Conservation (phyloP, 2,113 vertebrate genomes). For the Condylura cristata region DNA sequence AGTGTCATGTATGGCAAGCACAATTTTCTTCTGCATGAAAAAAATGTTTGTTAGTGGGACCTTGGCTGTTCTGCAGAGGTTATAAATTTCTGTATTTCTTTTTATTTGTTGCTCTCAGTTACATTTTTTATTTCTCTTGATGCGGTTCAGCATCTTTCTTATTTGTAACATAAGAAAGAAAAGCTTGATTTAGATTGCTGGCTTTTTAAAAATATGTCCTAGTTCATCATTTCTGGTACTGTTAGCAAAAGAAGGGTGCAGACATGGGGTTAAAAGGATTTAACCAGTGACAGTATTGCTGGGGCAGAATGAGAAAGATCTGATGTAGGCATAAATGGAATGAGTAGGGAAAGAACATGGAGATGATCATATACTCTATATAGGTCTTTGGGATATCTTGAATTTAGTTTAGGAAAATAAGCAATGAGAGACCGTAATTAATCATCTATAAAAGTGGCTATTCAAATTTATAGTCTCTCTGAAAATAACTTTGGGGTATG, state of each 20-base stretch:
- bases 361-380: neutral
- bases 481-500: neutral
- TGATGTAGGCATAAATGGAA: neutral
- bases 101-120: slow-evolving; percentile 56
- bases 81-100: slow-evolving; percentile 60
- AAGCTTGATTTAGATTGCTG: slow-evolving; percentile 54
- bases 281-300: neutral
- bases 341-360: neutral
- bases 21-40: slow-evolving; percentile 65
- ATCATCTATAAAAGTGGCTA: neutral
- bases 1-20: slow-evolving; percentile 49
- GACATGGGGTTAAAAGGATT: neutral
- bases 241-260: neutral
- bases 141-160: slow-evolving; percentile 49
- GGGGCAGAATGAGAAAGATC: neutral
- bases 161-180: slow-evolving; percentile 37
- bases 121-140: slow-evolving; percentile 57
- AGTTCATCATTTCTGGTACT: neutral
- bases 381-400: neutral
- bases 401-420: neutral
- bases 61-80: slow-evolving; percentile 53
- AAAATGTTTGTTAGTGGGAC: slow-evolving; percentile 61
- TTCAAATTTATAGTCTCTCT: neutral
- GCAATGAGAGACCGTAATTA: neutral
- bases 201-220: slow-evolving; percentile 12